Evolutionary conservation across 2,113 vertebrate genomes (phyloP).

Genomic region (Crypturellus undulatus): DNA sequence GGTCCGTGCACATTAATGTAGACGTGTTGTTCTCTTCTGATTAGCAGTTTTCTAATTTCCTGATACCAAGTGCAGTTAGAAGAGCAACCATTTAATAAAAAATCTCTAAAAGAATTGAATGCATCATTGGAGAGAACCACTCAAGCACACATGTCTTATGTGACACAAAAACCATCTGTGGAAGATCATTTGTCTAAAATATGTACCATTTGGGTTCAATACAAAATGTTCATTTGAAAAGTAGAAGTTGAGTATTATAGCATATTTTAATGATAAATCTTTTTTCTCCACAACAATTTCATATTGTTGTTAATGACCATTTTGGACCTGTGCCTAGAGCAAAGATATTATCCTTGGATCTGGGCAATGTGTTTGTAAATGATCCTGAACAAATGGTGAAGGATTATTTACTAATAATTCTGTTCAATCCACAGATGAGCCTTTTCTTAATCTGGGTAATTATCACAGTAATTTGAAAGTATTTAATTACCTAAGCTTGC

Average conservation of each 20-base stretch:
- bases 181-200: slow-evolving; percentile 37
- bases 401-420: slow-evolving; percentile 48
- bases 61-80: not conserved
- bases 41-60: not conserved
- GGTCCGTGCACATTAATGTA: not conserved
- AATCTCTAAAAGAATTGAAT: not conserved
- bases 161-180: not conserved
- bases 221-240: slow-evolving; percentile 54
- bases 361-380: slow-evolving; percentile 51
- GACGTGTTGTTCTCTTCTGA: not conserved
- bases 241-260: slow-evolving; percentile 39
- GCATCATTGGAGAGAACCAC: not conserved
- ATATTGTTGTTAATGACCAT: slow-evolving; percentile 62
- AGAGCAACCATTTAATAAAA: not conserved
- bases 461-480: not conserved
- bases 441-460: slow-evolving; percentile 16
- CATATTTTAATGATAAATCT: slow-evolving; percentile 56
- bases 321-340: slow-evolving; percentile 47
- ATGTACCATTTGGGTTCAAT: slow-evolving; percentile 38
- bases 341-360: slow-evolving; percentile 50
- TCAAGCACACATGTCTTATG: not conserved
- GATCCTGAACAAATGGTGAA: slow-evolving; percentile 56
- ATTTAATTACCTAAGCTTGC: not conserved
- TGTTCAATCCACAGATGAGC: slow-evolving; percentile 7
- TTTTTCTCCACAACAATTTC: slow-evolving; percentile 38